Evolutionary conservation across 2,888 invertebrate genomes (phyloP).

Genomic region (Dynastes hyllus): DNA sequence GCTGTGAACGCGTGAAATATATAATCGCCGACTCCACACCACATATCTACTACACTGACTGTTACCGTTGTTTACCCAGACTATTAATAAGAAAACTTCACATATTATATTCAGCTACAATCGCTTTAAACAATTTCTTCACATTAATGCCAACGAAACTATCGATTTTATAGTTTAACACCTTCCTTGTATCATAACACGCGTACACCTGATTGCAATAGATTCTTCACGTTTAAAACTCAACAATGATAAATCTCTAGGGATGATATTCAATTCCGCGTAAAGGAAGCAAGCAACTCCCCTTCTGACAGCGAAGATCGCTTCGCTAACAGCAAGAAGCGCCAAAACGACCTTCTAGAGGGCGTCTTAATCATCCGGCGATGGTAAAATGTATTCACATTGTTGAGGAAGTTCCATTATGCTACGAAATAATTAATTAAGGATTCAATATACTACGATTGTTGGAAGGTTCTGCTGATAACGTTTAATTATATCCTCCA

Average conservation of each 20-base stretch:
- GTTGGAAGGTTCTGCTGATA: conserved; percentile 13
- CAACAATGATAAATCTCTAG: background rate
- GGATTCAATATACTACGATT: conserved; percentile 22
- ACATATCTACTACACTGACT: too few relatives aligned
- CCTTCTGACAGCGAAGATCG: background rate
- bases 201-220: background rate
- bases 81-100: too few relatives aligned
- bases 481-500: conserved; percentile 17
- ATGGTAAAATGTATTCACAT: conserved; percentile 22
- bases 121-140: too few relatives aligned
- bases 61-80: too few relatives aligned
- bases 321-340: background rate
- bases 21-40: too few relatives aligned
- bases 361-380: conserved; percentile 30
- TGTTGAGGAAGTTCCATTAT: conserved; percentile 33
- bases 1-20: too few relatives aligned
- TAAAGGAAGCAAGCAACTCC: background rate
- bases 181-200: background rate
- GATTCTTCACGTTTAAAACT: background rate
- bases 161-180: background rate
- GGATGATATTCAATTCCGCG: conserved; percentile 7
- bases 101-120: too few relatives aligned
- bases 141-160: too few relatives aligned
- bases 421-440: conserved; percentile 31
- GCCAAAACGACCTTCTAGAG: background rate